These are phyloP conservation scores for Euphonia xanthogaster DNA, from an alignment of 2,797 vertebrate species.

Conservation along the genomic window DNA sequence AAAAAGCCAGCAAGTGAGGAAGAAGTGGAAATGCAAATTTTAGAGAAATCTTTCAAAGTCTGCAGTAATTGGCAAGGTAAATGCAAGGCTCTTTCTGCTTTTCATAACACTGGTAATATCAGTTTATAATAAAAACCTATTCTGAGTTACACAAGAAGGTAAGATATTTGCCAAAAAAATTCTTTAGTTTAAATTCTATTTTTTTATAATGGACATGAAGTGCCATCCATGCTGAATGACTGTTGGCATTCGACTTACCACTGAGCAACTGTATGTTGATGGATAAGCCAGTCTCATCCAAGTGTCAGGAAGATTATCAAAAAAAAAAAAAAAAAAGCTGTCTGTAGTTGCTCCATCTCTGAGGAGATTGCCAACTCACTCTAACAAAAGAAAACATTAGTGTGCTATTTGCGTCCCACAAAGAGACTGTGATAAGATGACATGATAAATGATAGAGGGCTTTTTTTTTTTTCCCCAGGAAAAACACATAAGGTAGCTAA, in stretches of 20 bases:
- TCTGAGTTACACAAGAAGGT: conserved; percentile 37
- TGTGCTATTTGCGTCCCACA: conserved; percentile 90
- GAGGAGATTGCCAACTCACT: conserved; percentile 98
- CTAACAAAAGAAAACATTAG: conserved; percentile 98
- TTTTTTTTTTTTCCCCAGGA: conserved; percentile 67
- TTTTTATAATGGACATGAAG: conserved; percentile 70
- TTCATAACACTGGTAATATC: conserved; percentile 40
- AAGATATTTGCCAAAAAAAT: conserved; percentile 62
- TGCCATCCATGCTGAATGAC: conserved; percentile 68
- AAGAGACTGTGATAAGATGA: conserved; percentile 93
- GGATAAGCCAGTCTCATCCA: conserved; percentile 89
- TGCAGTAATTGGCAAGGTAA: conserved; percentile 29
- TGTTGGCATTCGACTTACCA: conserved; percentile 75
- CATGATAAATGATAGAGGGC: conserved; percentile 86
- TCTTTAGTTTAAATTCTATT: conserved; percentile 40
- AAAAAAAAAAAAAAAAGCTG: conserved; percentile 86
- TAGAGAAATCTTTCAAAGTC: conserved; percentile 30
- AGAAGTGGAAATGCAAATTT: conserved; percentile 18
- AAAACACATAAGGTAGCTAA: conserved; percentile 83
- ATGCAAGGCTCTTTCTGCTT: conserved; percentile 33
- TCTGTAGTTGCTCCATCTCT: conserved; percentile 91
- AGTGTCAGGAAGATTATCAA: conserved; percentile 93
- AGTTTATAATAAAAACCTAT: conserved; percentile 53
- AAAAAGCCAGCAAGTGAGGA: not conserved
- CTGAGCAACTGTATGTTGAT: conserved; percentile 81